Conservation (phyloP, 2,113 vertebrate genomes). For the Strix aluco region DNA sequence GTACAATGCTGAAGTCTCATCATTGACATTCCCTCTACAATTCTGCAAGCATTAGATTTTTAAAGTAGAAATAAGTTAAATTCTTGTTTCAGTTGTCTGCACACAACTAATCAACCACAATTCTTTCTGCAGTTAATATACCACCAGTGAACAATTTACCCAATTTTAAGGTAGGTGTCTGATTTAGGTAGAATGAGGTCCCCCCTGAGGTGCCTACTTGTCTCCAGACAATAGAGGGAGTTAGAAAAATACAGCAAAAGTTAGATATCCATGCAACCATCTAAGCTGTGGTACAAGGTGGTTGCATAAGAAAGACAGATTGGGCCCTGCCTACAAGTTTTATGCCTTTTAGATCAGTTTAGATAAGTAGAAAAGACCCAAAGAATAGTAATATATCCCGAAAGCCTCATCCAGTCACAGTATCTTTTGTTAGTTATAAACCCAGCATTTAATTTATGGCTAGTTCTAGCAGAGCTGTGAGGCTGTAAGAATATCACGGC, state of each 20-base stretch:
- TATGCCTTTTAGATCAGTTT: neutral
- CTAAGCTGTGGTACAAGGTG: neutral
- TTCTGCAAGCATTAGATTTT: neutral
- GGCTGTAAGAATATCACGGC: neutral
- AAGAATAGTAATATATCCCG: neutral
- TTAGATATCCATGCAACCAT: neutral
- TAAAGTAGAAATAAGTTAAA: neutral
- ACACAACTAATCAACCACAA: neutral
- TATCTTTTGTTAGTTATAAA: neutral
- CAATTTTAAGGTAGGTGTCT: neutral
- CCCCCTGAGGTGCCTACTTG: neutral
- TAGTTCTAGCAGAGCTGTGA: neutral
- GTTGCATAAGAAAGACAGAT: neutral
- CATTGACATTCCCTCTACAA: neutral
- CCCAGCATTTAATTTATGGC: neutral
- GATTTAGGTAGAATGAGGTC: neutral
- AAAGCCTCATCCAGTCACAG: neutral
- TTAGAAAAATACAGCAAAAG: neutral
- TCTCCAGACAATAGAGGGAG: neutral
- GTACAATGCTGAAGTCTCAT: neutral
- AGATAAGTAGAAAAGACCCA: neutral
- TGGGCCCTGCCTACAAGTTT: neutral
- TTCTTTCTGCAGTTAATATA: neutral
- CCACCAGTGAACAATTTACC: neutral
- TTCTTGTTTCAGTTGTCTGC: neutral